Percentiles rank a stretch among this genome's conserved stretches.
Conservation (phyloP, 2,888 invertebrate species). For the Leptogaster cylindrica region DNA sequence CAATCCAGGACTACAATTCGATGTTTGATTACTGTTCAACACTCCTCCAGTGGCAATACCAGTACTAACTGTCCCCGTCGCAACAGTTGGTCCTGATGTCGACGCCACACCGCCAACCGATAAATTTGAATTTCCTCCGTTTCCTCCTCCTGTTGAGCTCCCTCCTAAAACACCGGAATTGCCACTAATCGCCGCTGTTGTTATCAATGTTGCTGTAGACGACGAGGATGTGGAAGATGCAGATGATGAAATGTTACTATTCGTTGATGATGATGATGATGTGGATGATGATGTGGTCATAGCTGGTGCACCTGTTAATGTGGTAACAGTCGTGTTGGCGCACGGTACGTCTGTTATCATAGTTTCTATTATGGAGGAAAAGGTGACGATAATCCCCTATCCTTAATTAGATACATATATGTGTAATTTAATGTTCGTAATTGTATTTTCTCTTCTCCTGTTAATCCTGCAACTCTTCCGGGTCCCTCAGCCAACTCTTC, state of each 20-base stretch:
- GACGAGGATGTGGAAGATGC: slow-evolving; percentile 13
- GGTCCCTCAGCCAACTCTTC: not conserved
- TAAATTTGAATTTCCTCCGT: not conserved
- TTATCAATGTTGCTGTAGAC: slow-evolving; percentile 10
- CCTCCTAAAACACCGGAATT: slow-evolving; percentile 14
- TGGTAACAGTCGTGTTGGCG: slow-evolving; percentile 18
- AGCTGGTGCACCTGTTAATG: slow-evolving; percentile 30
- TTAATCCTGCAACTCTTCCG: not conserved
- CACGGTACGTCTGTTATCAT: slow-evolving; percentile 36
- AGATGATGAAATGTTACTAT: slow-evolving; percentile 8
- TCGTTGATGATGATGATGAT: slow-evolving; percentile 14
- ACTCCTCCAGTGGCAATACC: not conserved
- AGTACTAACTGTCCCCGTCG: not conserved
- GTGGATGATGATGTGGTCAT: slow-evolving; percentile 35
- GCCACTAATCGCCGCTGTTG: slow-evolving; percentile 3
- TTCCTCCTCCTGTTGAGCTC: not conserved
- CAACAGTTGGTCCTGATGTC: not conserved
- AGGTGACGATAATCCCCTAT: slow-evolving; percentile 1
- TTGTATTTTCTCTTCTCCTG: not conserved
- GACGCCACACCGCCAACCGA: not conserved
- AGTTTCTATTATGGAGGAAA: slow-evolving; percentile 18
- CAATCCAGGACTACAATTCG: not conserved
- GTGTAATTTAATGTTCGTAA: not conserved
- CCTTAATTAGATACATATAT: not conserved
- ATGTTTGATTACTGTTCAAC: not conserved